These are phyloP conservation scores for Popillia japonica DNA, from an alignment of 1,140 invertebrate genomes.

Conservation along the genomic window DNA sequence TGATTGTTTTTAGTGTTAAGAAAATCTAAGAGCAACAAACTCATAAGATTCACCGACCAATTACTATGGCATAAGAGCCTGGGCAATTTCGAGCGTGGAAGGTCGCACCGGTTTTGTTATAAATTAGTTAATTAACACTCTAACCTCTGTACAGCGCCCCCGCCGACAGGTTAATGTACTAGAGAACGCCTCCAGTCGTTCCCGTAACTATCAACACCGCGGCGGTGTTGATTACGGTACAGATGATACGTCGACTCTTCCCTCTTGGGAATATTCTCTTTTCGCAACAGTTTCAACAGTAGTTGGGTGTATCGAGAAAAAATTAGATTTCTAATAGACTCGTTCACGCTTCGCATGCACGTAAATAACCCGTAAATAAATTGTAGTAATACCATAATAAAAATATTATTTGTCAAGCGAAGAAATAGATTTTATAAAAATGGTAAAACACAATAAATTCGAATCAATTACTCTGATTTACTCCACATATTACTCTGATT, in stretches of 20 bases:
- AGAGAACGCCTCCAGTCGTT: constrained; percentile 41
- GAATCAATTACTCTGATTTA: too few species aligned
- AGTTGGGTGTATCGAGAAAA: not conserved
- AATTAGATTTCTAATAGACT: too few species aligned
- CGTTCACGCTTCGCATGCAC: too few species aligned
- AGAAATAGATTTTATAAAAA: too few species aligned
- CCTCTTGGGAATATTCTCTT: constrained; percentile 22
- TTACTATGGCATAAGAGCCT: not conserved
- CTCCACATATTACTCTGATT: too few species aligned
- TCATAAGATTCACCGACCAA: not conserved
- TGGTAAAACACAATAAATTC: too few species aligned
- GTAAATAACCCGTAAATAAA: too few species aligned
- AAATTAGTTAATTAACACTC: constrained; percentile 51
- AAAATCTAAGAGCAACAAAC: not conserved
- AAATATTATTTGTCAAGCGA: too few species aligned
- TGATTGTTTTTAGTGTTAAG: too few species aligned
- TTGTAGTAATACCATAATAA: too few species aligned
- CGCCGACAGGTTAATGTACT: constrained; percentile 48
- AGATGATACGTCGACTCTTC: not conserved
- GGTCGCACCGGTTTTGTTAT: constrained; percentile 44
- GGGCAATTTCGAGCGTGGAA: constrained; percentile 13
- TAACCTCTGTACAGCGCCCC: constrained; percentile 48
- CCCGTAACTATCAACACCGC: constrained; percentile 9
- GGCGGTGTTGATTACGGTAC: constrained; percentile 7
- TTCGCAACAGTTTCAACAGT: constrained; percentile 1